phyloP scores from a whole-genome alignment of 2,113 vertebrate species.

The Seriola quinqueradiata region DNA sequence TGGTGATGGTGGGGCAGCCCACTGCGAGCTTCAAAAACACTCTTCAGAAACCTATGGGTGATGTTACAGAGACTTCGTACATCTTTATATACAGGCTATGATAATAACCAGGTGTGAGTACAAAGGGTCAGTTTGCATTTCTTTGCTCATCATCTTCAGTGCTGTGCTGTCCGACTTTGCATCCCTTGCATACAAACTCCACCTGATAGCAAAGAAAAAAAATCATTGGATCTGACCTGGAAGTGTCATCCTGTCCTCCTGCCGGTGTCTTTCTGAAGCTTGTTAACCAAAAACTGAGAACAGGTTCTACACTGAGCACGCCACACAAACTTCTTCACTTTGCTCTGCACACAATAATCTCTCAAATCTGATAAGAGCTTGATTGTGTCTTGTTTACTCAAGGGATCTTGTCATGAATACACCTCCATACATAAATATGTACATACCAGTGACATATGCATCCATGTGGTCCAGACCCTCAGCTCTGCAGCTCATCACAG shows the following conservation, averaged over 20 bases:
- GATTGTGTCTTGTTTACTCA: constrained; percentile 2
- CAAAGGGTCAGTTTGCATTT: too few species aligned
- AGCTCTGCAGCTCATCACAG: constrained; percentile 5
- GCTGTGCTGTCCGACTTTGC: background rate
- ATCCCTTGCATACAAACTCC: background rate
- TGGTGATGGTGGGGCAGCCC: too few species aligned
- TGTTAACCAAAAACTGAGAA: constrained; percentile 12
- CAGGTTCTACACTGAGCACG: constrained; percentile 4
- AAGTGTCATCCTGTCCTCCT: constrained; percentile 34
- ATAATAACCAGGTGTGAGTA: too few species aligned
- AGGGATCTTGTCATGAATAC: background rate
- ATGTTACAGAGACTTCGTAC: too few species aligned
- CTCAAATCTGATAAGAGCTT: background rate
- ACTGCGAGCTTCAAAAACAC: too few species aligned
- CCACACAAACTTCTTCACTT: background rate
- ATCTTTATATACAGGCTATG: too few species aligned
- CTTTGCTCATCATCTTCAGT: too few species aligned
- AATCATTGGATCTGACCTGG: background rate
- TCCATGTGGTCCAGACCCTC: background rate
- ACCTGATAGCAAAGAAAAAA: background rate
- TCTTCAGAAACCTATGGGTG: too few species aligned
- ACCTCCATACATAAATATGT: background rate
- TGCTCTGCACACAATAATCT: background rate
- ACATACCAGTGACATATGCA: background rate
- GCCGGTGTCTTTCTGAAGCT: constrained; percentile 1